phyloP scores from a whole-genome alignment of 2,113 vertebrate genomes.

The Scopus umbretta region DNA sequence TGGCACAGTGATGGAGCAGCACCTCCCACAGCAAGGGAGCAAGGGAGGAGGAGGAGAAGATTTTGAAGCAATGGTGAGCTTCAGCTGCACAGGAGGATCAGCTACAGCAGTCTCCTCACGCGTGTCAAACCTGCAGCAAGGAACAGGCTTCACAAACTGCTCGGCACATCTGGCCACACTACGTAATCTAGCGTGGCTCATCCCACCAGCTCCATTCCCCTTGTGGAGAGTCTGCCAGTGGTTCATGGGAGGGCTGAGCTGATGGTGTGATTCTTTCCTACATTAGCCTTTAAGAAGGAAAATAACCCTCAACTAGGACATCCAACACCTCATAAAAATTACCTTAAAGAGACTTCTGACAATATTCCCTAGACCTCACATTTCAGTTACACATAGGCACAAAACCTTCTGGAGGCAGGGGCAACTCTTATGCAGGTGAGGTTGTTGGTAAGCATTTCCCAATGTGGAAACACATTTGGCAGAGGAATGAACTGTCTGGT shows the following conservation, averaged over 20 bases:
- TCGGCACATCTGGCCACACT: not conserved
- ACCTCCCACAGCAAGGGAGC: not conserved
- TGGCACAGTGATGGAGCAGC: not conserved
- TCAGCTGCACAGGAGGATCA: not conserved
- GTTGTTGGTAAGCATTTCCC: not conserved
- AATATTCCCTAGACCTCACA: not conserved
- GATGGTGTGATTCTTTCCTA: slow-evolving; percentile 20
- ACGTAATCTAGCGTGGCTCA: not conserved
- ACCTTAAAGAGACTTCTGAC: not conserved
- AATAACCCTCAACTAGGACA: not conserved
- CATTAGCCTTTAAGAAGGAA: not conserved
- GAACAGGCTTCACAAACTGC: not conserved
- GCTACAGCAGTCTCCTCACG: not conserved
- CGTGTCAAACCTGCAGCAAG: not conserved
- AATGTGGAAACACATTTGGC: not conserved
- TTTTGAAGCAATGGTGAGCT: not conserved
- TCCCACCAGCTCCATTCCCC: not conserved
- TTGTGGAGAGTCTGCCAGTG: not conserved
- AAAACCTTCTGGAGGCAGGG: not conserved
- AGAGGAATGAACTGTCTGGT: not conserved
- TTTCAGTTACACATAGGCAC: not conserved
- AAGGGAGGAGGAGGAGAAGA: not conserved
- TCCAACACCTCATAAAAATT: slow-evolving; percentile 40
- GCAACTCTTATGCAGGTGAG: not conserved
- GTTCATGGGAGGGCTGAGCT: not conserved